Conservation (phyloP, 1,140 invertebrate species). For the Penaeus indicus region DNA sequence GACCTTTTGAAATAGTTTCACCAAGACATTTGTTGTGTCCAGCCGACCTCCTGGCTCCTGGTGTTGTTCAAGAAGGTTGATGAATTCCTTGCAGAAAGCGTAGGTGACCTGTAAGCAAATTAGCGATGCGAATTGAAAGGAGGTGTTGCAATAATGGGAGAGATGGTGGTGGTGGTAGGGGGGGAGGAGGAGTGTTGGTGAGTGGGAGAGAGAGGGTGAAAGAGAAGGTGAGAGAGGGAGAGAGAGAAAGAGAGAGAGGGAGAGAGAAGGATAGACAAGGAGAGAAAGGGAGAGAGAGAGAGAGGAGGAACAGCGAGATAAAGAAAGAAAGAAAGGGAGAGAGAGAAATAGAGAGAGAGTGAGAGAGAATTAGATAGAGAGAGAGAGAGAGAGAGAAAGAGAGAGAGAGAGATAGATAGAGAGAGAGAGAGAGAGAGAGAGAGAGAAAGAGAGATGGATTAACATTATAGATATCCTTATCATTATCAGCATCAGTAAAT, state of each 20-base stretch:
- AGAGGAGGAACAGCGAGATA: background rate
- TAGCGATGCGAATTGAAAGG: background rate
- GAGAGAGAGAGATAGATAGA: no score
- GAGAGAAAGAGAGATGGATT: background rate
- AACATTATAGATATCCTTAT: no score
- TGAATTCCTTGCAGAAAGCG: constrained; percentile 80
- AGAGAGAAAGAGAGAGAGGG: constrained; percentile 17
- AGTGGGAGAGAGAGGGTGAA: background rate
- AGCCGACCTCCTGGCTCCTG: constrained; percentile 69
- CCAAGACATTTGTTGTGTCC: constrained; percentile 64
- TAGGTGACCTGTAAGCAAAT: constrained; percentile 75
- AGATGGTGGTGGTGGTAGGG: no score
- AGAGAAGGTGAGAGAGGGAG: background rate
- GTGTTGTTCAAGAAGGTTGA: constrained; percentile 75
- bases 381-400: no score
- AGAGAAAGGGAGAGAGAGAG: no score
- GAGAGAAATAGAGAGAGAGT: no score
- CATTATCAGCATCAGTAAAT: no score
- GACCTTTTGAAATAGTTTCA: constrained; percentile 71
- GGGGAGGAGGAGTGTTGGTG: background rate
- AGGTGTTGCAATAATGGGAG: background rate
- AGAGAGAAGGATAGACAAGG: background rate
- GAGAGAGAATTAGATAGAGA: no score
- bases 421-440: background rate
- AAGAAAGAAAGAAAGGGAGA: background rate